phyloP scores from a whole-genome alignment of 1,140 invertebrate genomes.

The Listronotus oregonensis region DNA sequence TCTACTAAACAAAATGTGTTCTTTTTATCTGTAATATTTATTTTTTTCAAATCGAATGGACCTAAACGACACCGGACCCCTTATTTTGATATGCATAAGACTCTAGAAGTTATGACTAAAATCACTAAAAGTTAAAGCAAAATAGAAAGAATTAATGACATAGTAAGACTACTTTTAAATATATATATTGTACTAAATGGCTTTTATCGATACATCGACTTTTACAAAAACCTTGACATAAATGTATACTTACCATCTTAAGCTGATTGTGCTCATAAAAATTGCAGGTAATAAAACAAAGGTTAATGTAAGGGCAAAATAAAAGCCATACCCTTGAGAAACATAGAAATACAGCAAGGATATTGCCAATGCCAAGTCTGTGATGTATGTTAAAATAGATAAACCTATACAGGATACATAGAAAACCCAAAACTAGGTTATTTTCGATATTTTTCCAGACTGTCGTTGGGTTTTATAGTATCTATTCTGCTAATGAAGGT shows the following conservation, averaged over 20 bases:
- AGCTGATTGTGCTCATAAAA: conserved; percentile 57
- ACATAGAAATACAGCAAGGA: conserved; percentile 57
- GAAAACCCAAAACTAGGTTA: conserved; percentile 49
- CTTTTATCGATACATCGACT: no score
- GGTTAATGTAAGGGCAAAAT: conserved; percentile 58
- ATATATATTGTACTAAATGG: no score
- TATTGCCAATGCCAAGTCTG: conserved; percentile 56
- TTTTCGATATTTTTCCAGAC: conserved; percentile 47
- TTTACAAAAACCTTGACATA: no score
- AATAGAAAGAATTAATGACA: no score
- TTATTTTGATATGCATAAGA: no score
- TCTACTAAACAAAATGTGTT: no score
- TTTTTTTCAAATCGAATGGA: no score
- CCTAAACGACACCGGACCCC: no score
- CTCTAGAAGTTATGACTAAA: no score
- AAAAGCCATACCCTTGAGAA: conserved; percentile 49
- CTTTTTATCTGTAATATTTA: no score
- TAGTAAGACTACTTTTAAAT: no score
- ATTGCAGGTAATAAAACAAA: conserved; percentile 57
- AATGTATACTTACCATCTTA: conserved; percentile 55
- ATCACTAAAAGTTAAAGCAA: no score
- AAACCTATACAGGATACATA: conserved; percentile 54
- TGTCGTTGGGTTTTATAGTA: conserved; percentile 49
- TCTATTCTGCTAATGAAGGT: conserved; percentile 51
- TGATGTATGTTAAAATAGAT: conserved; percentile 56